Evolutionary conservation across 2,888 invertebrate genomes (phyloP).

Genomic region (Aromia moschata): DNA sequence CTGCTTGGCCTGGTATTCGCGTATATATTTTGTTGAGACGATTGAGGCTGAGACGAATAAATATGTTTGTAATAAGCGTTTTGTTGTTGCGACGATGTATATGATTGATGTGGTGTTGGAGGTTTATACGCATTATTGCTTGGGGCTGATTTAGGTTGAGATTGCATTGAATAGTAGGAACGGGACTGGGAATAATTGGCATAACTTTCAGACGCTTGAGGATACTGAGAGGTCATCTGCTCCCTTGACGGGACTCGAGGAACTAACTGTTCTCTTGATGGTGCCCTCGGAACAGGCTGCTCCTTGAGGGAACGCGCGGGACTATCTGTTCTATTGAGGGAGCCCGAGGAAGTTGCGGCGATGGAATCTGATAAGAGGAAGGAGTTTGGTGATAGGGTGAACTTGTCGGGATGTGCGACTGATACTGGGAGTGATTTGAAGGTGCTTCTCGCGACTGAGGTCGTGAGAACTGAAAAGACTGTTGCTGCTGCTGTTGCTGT

Average conservation of each 20-base stretch:
- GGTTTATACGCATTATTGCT: conserved; percentile 39
- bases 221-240: conserved; percentile 31
- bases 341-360: conserved; percentile 40
- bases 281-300: conserved; percentile 34
- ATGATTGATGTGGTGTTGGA: conserved; percentile 30
- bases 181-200: conserved; percentile 43
- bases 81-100: conserved; percentile 30
- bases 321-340: conserved; percentile 44
- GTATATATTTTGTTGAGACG: conserved; percentile 22
- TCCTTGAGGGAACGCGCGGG: conserved; percentile 38
- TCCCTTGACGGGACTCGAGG: conserved; percentile 42
- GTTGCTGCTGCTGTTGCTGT: conserved; percentile 39
- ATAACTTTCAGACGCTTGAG: conserved; percentile 40
- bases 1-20: conserved; percentile 26
- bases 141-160: conserved; percentile 42
- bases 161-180: conserved; percentile 48
- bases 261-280: conserved; percentile 39
- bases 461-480: conserved; percentile 46
- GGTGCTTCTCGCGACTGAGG: conserved; percentile 50
- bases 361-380: conserved; percentile 36
- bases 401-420: conserved; percentile 40
- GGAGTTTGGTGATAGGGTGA: conserved; percentile 36
- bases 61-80: conserved; percentile 41
- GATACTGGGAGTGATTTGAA: conserved; percentile 46
- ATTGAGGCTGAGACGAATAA: conserved; percentile 37